A percentile compares a stretch with the other conserved stretches of the same genome.
phyloP scores from a whole-genome alignment of 2,113 vertebrate genomes.

The Eclectus roratus region DNA sequence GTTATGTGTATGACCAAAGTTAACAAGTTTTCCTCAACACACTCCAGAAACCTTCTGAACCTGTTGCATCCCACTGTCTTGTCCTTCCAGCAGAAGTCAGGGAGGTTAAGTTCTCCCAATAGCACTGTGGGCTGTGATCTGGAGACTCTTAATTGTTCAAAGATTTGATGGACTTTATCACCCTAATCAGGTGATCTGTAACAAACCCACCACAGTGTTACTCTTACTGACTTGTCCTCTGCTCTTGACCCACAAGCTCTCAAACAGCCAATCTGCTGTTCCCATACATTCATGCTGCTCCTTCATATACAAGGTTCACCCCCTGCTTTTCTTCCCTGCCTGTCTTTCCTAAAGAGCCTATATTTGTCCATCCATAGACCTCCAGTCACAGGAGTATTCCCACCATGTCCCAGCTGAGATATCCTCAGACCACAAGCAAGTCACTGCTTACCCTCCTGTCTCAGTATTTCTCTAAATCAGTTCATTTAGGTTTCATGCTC shows the following conservation, averaged over 20 bases:
- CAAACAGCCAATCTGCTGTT: background rate
- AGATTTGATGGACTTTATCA: background rate
- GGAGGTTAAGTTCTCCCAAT: background rate
- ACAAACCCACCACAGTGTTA: background rate
- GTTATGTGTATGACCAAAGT: background rate
- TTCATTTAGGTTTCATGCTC: background rate
- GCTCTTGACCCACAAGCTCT: background rate
- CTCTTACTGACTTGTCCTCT: background rate
- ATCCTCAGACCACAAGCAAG: background rate
- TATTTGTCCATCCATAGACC: background rate
- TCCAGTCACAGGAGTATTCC: background rate
- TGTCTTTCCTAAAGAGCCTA: background rate
- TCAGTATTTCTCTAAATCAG: background rate
- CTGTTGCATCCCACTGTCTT: background rate
- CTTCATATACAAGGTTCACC: background rate
- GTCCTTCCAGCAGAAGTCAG: background rate
- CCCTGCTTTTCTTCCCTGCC: background rate
- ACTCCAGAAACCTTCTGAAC: background rate
- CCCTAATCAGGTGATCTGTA: background rate
- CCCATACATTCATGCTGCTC: background rate
- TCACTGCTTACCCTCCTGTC: accelerated
- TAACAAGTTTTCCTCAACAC: background rate
- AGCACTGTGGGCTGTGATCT: background rate
- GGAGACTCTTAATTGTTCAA: background rate
- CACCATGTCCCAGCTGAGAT: background rate